These are phyloP conservation scores for Lutjanus erythropterus DNA, from an alignment of 2,113 vertebrate species.

Conservation along the genomic window DNA sequence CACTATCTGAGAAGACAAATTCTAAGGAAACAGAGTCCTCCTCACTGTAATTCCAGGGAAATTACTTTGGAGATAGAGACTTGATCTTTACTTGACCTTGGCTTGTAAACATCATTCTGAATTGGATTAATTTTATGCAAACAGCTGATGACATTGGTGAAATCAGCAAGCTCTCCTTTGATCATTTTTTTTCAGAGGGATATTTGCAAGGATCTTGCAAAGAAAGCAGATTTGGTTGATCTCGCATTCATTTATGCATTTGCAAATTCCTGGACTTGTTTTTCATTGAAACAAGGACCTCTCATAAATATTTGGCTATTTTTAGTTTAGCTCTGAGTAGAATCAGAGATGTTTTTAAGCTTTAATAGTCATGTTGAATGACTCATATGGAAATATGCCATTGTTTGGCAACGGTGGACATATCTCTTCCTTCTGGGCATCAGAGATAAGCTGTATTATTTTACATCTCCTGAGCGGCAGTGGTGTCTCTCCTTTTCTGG, in stretches of 20 bases:
- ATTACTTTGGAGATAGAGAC: background rate
- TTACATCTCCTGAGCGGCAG: constrained; percentile 59
- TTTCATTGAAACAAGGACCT: constrained; percentile 28
- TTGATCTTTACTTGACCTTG: constrained; percentile 9
- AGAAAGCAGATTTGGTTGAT: background rate
- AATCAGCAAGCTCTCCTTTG: background rate
- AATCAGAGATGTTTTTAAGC: constrained; percentile 45
- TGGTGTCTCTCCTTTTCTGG: constrained; percentile 59
- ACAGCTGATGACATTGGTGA: background rate
- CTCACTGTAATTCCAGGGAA: background rate
- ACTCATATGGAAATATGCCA: constrained; percentile 55
- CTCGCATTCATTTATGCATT: background rate
- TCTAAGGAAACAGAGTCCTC: background rate
- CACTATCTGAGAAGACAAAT: background rate
- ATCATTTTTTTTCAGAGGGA: background rate
- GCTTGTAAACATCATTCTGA: background rate
- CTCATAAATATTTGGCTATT: constrained; percentile 27
- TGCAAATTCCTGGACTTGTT: constrained; percentile 5
- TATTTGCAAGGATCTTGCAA: background rate
- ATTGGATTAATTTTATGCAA: background rate
- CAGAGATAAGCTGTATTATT: constrained; percentile 72
- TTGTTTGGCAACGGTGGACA: constrained; percentile 60
- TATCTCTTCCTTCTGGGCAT: constrained; percentile 60
- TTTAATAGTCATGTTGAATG: constrained; percentile 38
- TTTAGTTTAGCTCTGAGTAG: constrained; percentile 25